Conservation (phyloP, 2,797 vertebrate genomes). For the Alauda arvensis region DNA sequence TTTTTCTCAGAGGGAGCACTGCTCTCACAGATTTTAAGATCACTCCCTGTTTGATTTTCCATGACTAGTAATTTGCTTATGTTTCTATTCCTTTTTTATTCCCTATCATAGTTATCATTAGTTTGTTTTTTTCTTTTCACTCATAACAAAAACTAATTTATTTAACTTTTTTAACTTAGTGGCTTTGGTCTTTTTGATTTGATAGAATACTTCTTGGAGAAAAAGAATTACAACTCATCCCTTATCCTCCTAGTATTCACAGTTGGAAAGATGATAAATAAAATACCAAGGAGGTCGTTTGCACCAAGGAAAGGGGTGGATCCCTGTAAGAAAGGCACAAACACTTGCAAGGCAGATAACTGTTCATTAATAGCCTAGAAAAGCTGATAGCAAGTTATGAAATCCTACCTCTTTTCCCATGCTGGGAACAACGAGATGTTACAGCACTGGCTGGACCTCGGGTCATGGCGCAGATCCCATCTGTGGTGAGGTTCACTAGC, state of each 20-base stretch:
- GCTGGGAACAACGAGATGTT: neutral
- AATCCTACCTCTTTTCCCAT: rapidly evolving
- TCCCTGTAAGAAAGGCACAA: neutral
- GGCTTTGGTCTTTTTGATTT: neutral
- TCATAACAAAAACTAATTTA: neutral
- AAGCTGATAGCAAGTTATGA: neutral
- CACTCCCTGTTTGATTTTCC: neutral
- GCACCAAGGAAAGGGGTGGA: neutral
- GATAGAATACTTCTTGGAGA: neutral
- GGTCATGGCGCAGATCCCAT: neutral
- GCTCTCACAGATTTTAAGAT: neutral
- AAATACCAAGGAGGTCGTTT: neutral
- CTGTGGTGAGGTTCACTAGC: neutral
- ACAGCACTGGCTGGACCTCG: neutral
- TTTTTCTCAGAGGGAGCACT: neutral
- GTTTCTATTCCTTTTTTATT: neutral
- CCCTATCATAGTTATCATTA: neutral
- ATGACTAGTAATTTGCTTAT: neutral
- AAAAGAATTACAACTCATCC: neutral
- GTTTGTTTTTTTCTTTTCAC: neutral
- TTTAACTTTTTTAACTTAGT: neutral
- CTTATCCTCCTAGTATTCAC: neutral
- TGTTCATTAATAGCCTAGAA: neutral
- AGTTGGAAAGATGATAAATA: neutral
- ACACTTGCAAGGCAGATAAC: neutral